Evolutionary conservation across 2,888 invertebrate genomes (phyloP), one percentile per base, ranked within the genome.

Genomic region (Nudaria mundana): DNA sequence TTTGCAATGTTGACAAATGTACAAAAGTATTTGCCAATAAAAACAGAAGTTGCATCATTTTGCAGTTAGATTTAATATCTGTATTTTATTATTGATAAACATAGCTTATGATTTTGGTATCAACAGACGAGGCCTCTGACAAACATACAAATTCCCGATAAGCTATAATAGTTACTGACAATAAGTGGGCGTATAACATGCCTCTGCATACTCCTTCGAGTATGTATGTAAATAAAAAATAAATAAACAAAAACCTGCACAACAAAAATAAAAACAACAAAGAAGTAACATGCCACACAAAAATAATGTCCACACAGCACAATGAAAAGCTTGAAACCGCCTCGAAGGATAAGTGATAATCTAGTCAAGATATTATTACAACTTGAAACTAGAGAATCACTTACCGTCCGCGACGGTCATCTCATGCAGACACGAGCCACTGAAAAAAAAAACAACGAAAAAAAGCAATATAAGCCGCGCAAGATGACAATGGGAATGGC

Each of bases 281-380:
- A 45, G 40, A 51, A 50, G 42, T 43, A 26, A 26, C 42, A 42
- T 42, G 55, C 44, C 47, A 46, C 37, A 48, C 47, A 45, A 52
- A 49, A 36, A 56, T 43, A 55, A 41, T 5, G 48, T 58, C 52
- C 66, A 68, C 57, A 63, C 51, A 56, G 24, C 62, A 76, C 80
- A 79, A 18, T 67, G 74, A 62, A 80, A 82, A 80, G 79, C 80
- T 74, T 71, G 62, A 45, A 58, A 63, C 56, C 31, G 58, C 82
- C 57, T 74, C 87, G 67, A 81, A 89, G 90, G 91, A 91, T 90
- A 91, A 91, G 91, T 91, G 91, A 91, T 90, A 90, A 91, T 91
- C 91, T 91, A 91, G 91, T 91, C 91, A 91, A 90, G 91, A 77
- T 59, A 63, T 30, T 39, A 38, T 20, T n/a, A 11, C 51, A 63